Percentiles rank a stretch among this genome's conserved stretches.
These are phyloP conservation scores for Halocynthia roretzi DNA, from an alignment of 23 tunicate species.

Conservation along the genomic window DNA sequence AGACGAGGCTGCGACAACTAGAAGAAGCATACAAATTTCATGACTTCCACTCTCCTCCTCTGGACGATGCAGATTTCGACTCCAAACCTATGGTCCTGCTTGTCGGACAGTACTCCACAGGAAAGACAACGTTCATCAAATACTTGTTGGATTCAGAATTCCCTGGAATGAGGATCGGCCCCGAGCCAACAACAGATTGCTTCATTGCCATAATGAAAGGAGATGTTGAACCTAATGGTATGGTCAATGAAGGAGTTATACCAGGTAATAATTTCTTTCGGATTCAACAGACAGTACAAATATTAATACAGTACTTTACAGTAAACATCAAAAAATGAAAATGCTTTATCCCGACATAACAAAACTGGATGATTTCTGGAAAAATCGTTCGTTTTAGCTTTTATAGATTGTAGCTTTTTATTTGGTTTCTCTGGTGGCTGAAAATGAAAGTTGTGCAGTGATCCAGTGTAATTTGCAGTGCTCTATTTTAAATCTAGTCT, in stretches of 20 bases:
- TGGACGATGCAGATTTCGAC: slow-evolving; percentile 98
- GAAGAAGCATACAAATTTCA: slow-evolving; percentile 95
- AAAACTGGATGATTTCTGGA: too few relatives aligned
- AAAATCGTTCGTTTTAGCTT: too few relatives aligned
- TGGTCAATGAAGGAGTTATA: slow-evolving; percentile 83
- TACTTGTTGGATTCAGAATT: slow-evolving; percentile 92
- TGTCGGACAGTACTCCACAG: slow-evolving; percentile 97
- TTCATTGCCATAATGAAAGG: slow-evolving; percentile 93
- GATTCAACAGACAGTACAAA: too few relatives aligned
- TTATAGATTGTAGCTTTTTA: too few relatives aligned
- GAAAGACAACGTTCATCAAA: slow-evolving; percentile 96
- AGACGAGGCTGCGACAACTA: slow-evolving; percentile 50
- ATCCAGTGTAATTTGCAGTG: too few relatives aligned
- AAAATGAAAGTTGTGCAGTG: too few relatives aligned
- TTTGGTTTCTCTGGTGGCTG: too few relatives aligned
- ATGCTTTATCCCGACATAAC: too few relatives aligned
- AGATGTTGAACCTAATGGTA: slow-evolving; percentile 58
- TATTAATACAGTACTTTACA: too few relatives aligned
- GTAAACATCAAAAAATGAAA: too few relatives aligned
- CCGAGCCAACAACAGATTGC: slow-evolving; percentile 99
- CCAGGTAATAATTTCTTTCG: slow-evolving; percentile 28
- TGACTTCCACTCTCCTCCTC: slow-evolving; percentile 93
- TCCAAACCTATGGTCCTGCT: slow-evolving; percentile 96
- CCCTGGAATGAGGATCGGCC: slow-evolving; percentile 99
- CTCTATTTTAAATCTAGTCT: too few relatives aligned